Percentiles rank a stretch among this genome's conserved stretches.
Evolutionary conservation across 2,888 invertebrate species (phyloP).

Genomic region (Epistrophella euchroma): DNA sequence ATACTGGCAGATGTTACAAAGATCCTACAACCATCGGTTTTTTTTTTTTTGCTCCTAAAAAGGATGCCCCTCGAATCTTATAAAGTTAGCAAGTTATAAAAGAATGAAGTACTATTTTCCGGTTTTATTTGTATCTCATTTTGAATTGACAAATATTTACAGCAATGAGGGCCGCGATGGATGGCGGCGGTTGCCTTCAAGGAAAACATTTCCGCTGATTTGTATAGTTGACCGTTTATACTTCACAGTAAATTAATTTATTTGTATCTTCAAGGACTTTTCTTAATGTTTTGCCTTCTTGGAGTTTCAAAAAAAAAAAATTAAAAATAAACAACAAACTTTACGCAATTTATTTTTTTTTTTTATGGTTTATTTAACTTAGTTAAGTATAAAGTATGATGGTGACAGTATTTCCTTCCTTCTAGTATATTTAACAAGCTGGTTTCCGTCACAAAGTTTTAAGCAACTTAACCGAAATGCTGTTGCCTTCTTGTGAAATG

Average conservation of each 20-base stretch:
- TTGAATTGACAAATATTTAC: slow-evolving; percentile 33
- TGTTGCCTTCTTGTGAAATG: slow-evolving; percentile 20
- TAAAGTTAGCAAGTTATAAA: not conserved
- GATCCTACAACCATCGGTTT: not conserved
- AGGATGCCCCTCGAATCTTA: not conserved
- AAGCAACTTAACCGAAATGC: slow-evolving; percentile 18
- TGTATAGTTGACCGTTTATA: slow-evolving; percentile 15
- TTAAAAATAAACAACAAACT: not conserved
- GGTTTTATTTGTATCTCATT: slow-evolving; percentile 13
- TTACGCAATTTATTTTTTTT: slow-evolving; percentile 22
- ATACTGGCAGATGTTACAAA: slow-evolving; percentile 27
- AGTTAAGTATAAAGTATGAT: slow-evolving; percentile 13
- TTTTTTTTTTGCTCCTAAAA: not conserved
- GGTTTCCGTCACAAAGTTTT: slow-evolving; percentile 35
- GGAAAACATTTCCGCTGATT: not conserved
- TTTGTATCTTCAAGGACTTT: slow-evolving; percentile 26
- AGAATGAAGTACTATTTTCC: slow-evolving; percentile 15
- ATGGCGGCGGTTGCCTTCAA: not conserved
- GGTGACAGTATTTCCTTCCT: slow-evolving; percentile 33
- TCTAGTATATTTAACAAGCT: slow-evolving; percentile 17
- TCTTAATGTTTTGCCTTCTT: not conserved
- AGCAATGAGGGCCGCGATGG: not conserved
- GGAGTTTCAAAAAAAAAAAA: not conserved
- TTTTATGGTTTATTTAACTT: slow-evolving; percentile 24
- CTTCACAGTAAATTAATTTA: slow-evolving; percentile 12